Evolutionary conservation across 2,888 invertebrate genomes (phyloP).

Genomic region (Ochropacha duplaris): DNA sequence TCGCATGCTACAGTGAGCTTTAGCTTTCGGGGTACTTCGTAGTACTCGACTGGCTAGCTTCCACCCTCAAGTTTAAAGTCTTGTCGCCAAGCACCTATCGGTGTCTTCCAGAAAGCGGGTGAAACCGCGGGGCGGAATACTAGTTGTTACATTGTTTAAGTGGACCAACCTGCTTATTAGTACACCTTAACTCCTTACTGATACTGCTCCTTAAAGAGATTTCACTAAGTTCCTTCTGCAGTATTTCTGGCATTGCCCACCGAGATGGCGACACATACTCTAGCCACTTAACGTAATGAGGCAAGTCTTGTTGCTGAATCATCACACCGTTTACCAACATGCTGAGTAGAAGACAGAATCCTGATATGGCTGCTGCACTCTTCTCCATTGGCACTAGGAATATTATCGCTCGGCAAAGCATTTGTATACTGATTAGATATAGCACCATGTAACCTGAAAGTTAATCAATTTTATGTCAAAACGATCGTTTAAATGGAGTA

Average conservation of each 20-base stretch:
- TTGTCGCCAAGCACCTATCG: too few species aligned
- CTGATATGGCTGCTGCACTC: constrained; percentile 84
- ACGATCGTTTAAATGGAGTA: too few species aligned
- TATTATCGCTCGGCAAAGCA: constrained; percentile 85
- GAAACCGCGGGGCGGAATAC: too few species aligned
- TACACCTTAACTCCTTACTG: constrained; percentile 80
- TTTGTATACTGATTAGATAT: constrained; percentile 87
- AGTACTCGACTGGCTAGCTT: too few species aligned
- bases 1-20: too few species aligned
- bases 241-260: constrained; percentile 87
- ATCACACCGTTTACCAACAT: constrained; percentile 87
- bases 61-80: too few species aligned
- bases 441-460: constrained; percentile 87
- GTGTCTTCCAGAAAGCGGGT: too few species aligned
- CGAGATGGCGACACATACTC: constrained; percentile 87
- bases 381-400: constrained; percentile 86
- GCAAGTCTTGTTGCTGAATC: constrained; percentile 86
- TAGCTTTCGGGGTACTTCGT: too few species aligned
- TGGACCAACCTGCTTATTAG: constrained; percentile 86
- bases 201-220: constrained; percentile 83
- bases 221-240: constrained; percentile 85
- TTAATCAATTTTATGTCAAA: neutral
- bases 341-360: constrained; percentile 83
- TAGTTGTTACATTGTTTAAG: too few species aligned
- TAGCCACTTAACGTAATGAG: constrained; percentile 86